Evolutionary conservation across 2,113 vertebrate genomes (phyloP).

Genomic region (Channa maculata): DNA sequence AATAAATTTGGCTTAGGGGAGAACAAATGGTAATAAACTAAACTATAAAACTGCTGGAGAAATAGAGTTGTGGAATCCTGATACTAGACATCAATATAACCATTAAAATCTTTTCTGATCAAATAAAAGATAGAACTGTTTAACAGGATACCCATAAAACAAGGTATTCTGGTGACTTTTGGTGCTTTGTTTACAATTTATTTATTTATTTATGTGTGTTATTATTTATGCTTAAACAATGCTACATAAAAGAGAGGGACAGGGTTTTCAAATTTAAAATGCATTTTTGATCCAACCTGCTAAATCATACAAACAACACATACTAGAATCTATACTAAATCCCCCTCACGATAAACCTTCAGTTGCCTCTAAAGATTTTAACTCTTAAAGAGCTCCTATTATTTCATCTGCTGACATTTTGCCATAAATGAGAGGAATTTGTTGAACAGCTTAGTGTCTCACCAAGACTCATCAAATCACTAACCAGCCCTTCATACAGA

Average conservation of each 20-base stretch:
- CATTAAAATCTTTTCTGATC: neutral
- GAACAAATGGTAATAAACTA: slow-evolving; percentile 18
- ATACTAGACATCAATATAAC: neutral
- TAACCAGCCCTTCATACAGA: neutral
- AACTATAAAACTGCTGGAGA: neutral
- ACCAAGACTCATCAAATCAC: slow-evolving; percentile 21
- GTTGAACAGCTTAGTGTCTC: slow-evolving; percentile 18
- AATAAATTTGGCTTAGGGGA: neutral
- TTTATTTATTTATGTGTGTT: slow-evolving; percentile 9
- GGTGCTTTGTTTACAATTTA: slow-evolving; percentile 10
- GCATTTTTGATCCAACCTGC: slow-evolving; percentile 30
- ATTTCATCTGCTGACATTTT: slow-evolving; percentile 4
- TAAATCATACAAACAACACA: slow-evolving; percentile 26
- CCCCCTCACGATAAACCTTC: slow-evolving; percentile 14
- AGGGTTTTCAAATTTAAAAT: slow-evolving; percentile 19
- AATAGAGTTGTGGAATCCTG: slow-evolving; percentile 8
- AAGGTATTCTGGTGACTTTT: slow-evolving; percentile 23
- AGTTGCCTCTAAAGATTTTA: neutral
- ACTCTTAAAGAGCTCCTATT: neutral
- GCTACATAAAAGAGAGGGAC: slow-evolving; percentile 33
- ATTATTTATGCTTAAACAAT: slow-evolving; percentile 15
- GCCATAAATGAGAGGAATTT: slow-evolving; percentile 9
- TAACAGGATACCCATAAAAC: neutral
- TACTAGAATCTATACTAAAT: slow-evolving; percentile 15
- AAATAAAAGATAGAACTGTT: slow-evolving; percentile 6